phyloP scores from a whole-genome alignment of 2,888 invertebrate genomes.

The Rhagonycha fulva region DNA sequence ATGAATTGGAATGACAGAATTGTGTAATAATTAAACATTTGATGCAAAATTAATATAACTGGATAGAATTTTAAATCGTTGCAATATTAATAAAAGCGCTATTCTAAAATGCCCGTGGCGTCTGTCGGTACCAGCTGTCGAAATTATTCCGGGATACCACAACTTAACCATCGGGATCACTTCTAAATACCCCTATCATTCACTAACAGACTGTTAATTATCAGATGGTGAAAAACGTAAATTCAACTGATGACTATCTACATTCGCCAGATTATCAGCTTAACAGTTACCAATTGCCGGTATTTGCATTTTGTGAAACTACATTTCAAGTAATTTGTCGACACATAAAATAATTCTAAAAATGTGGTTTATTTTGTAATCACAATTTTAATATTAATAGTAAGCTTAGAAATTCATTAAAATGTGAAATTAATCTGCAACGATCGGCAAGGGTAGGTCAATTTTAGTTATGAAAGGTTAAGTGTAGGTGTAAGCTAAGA shows the following conservation, averaged over 20 bases:
- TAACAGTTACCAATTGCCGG: not conserved
- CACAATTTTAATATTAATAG: not conserved
- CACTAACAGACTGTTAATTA: slow-evolving; percentile 24
- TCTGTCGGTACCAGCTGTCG: slow-evolving; percentile 41
- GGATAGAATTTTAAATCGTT: slow-evolving; percentile 22
- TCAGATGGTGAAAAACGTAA: slow-evolving; percentile 15
- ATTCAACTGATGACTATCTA: slow-evolving; percentile 8
- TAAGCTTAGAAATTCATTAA: not conserved
- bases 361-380: not conserved
- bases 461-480: slow-evolving; percentile 19
- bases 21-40: not conserved
- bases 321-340: not conserved
- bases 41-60: not conserved
- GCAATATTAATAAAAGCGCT: slow-evolving; percentile 42
- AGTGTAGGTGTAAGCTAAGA: slow-evolving; percentile 10
- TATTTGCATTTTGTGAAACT: not conserved
- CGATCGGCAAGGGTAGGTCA: not conserved
- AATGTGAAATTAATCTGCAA: not conserved
- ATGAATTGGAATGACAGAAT: not conserved
- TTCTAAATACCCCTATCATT: slow-evolving; percentile 28
- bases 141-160: slow-evolving; percentile 38
- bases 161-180: slow-evolving; percentile 32
- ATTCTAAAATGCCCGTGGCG: slow-evolving; percentile 38
- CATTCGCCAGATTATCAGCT: slow-evolving; percentile 11
- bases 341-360: not conserved